Conservation (phyloP, 2,113 vertebrate genomes). For the Himantopus leucocephalus region DNA sequence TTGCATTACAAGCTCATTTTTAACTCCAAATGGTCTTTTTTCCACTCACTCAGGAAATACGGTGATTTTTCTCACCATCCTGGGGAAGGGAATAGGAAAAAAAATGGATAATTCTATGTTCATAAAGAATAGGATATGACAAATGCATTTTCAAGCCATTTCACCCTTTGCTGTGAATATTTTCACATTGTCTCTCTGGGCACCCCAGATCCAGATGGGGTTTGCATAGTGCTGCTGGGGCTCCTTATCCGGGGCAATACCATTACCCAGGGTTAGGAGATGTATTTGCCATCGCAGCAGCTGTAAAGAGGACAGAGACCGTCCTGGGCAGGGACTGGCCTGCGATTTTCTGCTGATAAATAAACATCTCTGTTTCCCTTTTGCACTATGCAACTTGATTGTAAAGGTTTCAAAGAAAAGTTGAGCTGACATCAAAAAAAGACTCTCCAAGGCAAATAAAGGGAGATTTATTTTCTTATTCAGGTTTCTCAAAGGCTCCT, state of each 20-base stretch:
- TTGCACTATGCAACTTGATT: background rate
- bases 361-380: slow-evolving; percentile 34
- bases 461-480: slow-evolving; percentile 60
- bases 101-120: background rate
- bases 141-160: background rate
- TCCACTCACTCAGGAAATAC: background rate
- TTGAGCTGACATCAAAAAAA: slow-evolving; percentile 46
- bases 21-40: background rate
- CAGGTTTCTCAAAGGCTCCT: slow-evolving; percentile 43
- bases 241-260: background rate
- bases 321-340: background rate
- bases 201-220: background rate
- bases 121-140: background rate
- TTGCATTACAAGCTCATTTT: background rate
- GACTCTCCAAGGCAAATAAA: slow-evolving; percentile 47
- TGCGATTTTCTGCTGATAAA: slow-evolving; percentile 13
- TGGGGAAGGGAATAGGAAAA: background rate
- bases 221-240: background rate
- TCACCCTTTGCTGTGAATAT: background rate
- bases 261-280: background rate
- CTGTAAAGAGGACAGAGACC: background rate
- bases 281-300: background rate
- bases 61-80: background rate
- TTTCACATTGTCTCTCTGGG: background rate
- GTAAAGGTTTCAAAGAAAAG: slow-evolving; percentile 48